A percentile compares a stretch with the other conserved stretches of the same genome.
Evolutionary conservation across 2,888 invertebrate species (phyloP).

Genomic region (Aquatica leii): DNA sequence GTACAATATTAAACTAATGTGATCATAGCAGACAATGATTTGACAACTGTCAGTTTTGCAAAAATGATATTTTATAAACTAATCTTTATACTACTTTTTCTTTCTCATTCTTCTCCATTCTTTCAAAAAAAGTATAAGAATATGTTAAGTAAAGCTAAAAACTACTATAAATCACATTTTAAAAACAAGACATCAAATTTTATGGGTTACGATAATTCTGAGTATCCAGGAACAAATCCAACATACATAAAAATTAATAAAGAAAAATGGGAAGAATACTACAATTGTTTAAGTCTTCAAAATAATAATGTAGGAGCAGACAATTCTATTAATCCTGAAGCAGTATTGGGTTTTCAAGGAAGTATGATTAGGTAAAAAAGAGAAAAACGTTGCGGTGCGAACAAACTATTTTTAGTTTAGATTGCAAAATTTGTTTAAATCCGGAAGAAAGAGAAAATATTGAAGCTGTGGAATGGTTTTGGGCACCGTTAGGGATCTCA

Average conservation of each 20-base stretch:
- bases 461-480: constrained; percentile 63
- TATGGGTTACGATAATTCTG: constrained; percentile 55
- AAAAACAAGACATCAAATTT: constrained; percentile 55
- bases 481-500: constrained; percentile 46
- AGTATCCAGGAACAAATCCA: constrained; percentile 62
- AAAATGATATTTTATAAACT: background rate
- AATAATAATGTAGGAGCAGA: constrained; percentile 54
- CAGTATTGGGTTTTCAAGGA: constrained; percentile 60
- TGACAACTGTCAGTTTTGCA: background rate
- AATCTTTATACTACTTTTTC: constrained; percentile 3
- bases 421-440: constrained; percentile 65
- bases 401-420: constrained; percentile 53
- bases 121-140: constrained; percentile 40
- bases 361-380: constrained; percentile 57
- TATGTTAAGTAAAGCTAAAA: constrained; percentile 54
- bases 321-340: constrained; percentile 56
- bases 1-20: too few species aligned
- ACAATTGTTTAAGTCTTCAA: constrained; percentile 61
- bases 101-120: constrained; percentile 10
- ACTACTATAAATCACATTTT: constrained; percentile 53
- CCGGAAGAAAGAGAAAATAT: constrained; percentile 59
- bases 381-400: background rate
- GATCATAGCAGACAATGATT: background rate
- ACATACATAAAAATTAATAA: constrained; percentile 56
- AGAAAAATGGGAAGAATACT: constrained; percentile 65